Evolutionary conservation across 2,888 invertebrate genomes (phyloP).

Genomic region (Sinhomidia bicolor): DNA sequence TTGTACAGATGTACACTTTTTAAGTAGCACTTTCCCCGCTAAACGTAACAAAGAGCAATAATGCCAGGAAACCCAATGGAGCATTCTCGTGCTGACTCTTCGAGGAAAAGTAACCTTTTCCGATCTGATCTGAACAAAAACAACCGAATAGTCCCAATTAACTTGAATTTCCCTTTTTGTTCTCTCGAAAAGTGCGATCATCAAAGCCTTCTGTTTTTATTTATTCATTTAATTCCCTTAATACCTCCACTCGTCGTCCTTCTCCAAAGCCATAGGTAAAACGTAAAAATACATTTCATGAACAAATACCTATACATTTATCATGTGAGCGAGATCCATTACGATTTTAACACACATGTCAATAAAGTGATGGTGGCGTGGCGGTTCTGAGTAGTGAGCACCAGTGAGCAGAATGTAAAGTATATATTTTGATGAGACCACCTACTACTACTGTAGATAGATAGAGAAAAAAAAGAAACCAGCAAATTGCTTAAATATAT

Average conservation of each 20-base stretch:
- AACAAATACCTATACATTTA: neutral
- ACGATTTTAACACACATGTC: neutral
- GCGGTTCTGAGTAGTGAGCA: neutral
- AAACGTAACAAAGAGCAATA: neutral
- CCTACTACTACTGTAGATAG: no score
- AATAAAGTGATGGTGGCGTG: neutral
- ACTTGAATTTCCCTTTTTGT: slow-evolving; percentile 44
- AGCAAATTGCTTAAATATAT: neutral
- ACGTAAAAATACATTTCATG: neutral
- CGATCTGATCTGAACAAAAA: neutral
- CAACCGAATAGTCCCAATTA: slow-evolving; percentile 63
- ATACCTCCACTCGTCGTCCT: neutral
- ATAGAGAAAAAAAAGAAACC: neutral
- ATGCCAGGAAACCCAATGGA: neutral
- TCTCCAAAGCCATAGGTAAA: no score
- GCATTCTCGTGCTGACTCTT: slow-evolving; percentile 4
- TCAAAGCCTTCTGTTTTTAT: slow-evolving; percentile 23
- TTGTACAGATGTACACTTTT: neutral
- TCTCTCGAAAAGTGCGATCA: slow-evolving; percentile 14
- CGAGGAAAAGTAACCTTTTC: slow-evolving; percentile 21
- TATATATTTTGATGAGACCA: neutral
- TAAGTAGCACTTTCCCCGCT: slow-evolving; percentile 5
- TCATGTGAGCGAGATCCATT: slow-evolving; percentile 3
- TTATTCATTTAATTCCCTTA: slow-evolving; percentile 51
- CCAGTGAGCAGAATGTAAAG: slow-evolving; percentile 20